A percentile compares a stretch with the other conserved stretches of the same genome.
phyloP scores from a whole-genome alignment of 2,797 vertebrate species.

The Pseudochirops cupreus region DNA sequence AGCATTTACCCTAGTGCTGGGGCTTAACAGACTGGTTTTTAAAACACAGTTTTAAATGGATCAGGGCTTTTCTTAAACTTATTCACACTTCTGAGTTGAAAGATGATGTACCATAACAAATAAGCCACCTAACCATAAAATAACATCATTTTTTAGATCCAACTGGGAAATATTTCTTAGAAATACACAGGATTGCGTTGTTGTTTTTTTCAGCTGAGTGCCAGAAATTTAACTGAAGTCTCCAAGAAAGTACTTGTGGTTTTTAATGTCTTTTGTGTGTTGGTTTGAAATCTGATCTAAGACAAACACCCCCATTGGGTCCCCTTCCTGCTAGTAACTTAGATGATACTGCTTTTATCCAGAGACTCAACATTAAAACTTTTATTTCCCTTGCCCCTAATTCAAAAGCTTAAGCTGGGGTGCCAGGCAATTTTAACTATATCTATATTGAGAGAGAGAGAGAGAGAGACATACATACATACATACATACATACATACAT shows the following conservation, averaged over 20 bases:
- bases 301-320: background rate
- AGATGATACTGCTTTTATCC: background rate
- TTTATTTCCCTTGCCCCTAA: background rate
- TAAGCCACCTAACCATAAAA: background rate
- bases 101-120: background rate
- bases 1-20: background rate
- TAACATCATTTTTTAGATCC: background rate
- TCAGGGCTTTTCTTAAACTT: background rate
- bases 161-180: background rate
- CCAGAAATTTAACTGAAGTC: background rate
- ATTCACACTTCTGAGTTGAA: background rate
- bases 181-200: background rate
- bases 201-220: background rate
- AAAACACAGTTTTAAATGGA: background rate
- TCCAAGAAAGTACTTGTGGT: background rate
- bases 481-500: no score
- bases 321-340: background rate
- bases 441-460: no score
- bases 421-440: background rate
- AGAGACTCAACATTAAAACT: background rate
- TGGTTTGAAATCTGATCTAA: background rate
- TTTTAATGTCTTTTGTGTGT: conserved; percentile 1
- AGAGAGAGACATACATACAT: no score
- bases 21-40: background rate
- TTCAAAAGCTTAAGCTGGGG: background rate